These are phyloP conservation scores for Apteryx owenii DNA, from an alignment of 2,113 vertebrate genomes.

Conservation along the genomic window DNA sequence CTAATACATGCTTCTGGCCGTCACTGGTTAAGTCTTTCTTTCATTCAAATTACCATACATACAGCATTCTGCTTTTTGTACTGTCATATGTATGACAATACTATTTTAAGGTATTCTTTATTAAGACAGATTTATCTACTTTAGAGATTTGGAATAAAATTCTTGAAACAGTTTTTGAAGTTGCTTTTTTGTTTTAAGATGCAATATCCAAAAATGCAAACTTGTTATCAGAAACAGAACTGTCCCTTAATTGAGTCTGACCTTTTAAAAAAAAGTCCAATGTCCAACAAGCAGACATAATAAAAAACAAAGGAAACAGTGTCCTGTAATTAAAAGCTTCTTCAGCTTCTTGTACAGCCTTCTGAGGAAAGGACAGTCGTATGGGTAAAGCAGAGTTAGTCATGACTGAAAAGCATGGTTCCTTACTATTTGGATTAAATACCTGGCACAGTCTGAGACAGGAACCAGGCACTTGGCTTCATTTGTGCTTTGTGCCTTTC, in stretches of 20 bases:
- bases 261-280: not conserved
- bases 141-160: not conserved
- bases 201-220: not conserved
- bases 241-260: not conserved
- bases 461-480: not conserved
- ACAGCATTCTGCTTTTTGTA: not conserved
- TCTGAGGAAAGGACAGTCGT: not conserved
- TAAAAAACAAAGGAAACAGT: not conserved
- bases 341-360: not conserved
- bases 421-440: accelerated
- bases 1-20: not conserved
- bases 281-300: not conserved
- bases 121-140: not conserved
- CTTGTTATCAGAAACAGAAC: not conserved
- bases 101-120: not conserved
- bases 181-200: not conserved
- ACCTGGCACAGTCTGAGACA: not conserved
- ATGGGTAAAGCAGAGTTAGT: not conserved
- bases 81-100: not conserved
- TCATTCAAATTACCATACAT: not conserved
- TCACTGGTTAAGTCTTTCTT: not conserved
- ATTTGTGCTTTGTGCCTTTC: not conserved
- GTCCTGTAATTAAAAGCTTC: not conserved
- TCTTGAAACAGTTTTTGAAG: not conserved
- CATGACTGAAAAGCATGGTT: not conserved